phyloP scores from a whole-genome alignment of 2,888 invertebrate genomes.

The Toxonevra muliebris region DNA sequence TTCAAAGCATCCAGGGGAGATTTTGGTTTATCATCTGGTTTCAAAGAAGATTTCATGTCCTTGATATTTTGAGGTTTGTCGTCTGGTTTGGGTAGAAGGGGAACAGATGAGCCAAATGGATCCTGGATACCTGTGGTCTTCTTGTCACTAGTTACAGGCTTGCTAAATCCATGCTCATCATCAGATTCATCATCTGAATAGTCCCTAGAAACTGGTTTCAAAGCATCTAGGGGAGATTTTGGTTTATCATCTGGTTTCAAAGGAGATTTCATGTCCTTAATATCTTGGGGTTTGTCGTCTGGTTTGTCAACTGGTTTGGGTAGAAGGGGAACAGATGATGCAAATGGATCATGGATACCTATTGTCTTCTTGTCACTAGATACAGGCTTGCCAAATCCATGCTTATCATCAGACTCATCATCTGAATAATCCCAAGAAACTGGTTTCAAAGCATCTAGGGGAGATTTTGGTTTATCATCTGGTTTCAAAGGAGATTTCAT shows the following conservation, averaged over 20 bases:
- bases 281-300: too few relatives aligned
- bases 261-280: too few relatives aligned
- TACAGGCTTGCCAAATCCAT: too few relatives aligned
- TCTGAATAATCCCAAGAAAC: background rate
- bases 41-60: background rate
- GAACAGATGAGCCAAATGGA: background rate
- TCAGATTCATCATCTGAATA: background rate
- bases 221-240: too few relatives aligned
- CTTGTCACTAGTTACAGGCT: background rate
- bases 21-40: background rate
- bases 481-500: background rate
- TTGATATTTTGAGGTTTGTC: background rate
- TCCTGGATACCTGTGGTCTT: background rate
- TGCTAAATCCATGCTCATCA: too few relatives aligned
- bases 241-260: too few relatives aligned
- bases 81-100: background rate
- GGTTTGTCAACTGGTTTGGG: too few relatives aligned
- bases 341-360: too few relatives aligned
- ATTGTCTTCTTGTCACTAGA: too few relatives aligned
- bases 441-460: background rate
- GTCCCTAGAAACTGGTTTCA: too few relatives aligned
- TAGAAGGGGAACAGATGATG: too few relatives aligned
- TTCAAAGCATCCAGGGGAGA: background rate
- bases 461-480: background rate
- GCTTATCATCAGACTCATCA: background rate